Percentiles rank a stretch among this genome's conserved stretches.
phyloP scores from a whole-genome alignment of 2,113 vertebrate species.

The Percina caprodes region DNA sequence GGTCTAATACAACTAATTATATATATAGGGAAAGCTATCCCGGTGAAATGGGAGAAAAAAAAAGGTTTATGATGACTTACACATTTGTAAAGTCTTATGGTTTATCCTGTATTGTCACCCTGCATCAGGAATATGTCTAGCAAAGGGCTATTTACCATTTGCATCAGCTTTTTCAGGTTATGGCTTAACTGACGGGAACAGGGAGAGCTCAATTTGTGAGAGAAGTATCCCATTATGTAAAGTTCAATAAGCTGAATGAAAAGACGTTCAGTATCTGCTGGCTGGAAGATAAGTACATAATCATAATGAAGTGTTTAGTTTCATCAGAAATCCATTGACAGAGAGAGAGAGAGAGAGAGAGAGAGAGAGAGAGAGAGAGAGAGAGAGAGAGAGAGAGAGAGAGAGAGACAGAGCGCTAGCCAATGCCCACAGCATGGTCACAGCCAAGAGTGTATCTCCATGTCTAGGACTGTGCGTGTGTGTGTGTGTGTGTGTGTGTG shows the following conservation, averaged over 20 bases:
- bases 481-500: background rate
- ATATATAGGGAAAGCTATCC: background rate
- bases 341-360: conserved; percentile 12
- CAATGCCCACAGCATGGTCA: background rate
- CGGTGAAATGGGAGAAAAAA: background rate
- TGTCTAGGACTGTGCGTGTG: background rate
- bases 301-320: conserved; percentile 44
- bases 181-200: conserved; percentile 18
- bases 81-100: background rate
- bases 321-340: conserved; percentile 36
- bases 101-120: background rate
- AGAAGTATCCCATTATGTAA: conserved; percentile 1
- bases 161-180: background rate
- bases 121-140: background rate
- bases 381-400: conserved; percentile 12
- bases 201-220: background rate
- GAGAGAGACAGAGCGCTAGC: conserved; percentile 11
- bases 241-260: conserved; percentile 26
- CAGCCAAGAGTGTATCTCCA: conserved; percentile 24
- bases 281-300: conserved; percentile 29
- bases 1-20: background rate
- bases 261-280: background rate
- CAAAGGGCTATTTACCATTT: background rate
- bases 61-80: background rate
- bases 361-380: conserved; percentile 12